Conservation (phyloP, 2,113 vertebrate genomes). For the Lepus timidus region DNA sequence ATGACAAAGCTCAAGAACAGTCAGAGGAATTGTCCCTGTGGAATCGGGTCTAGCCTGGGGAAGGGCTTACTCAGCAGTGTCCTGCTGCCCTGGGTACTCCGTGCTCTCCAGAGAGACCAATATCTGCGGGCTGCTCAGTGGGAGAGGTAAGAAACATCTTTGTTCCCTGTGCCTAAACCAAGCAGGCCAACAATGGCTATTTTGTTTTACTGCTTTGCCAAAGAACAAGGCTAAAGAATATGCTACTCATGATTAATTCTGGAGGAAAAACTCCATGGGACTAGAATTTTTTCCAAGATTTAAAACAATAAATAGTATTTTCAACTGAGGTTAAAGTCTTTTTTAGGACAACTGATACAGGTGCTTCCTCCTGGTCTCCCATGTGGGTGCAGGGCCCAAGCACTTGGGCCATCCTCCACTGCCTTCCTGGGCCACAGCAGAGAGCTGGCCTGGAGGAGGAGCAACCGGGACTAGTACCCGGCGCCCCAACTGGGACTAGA, state of each 20-base stretch:
- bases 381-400: too few relatives aligned
- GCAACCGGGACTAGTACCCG: too few relatives aligned
- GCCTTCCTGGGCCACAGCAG: too few relatives aligned
- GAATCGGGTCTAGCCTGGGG: conserved; percentile 33
- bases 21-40: conserved; percentile 68
- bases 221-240: conserved; percentile 73
- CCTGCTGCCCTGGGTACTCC: not conserved
- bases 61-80: conserved; percentile 72
- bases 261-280: conserved; percentile 65
- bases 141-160: conserved; percentile 56
- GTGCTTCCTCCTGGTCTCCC: too few relatives aligned
- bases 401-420: too few relatives aligned
- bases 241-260: conserved; percentile 75
- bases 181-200: conserved; percentile 63
- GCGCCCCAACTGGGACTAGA: too few relatives aligned
- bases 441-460: too few relatives aligned
- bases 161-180: conserved; percentile 64
- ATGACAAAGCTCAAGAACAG: conserved; percentile 63
- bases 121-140: conserved; percentile 19
- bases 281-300: conserved; percentile 72
- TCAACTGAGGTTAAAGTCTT: conserved; percentile 59
- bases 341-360: conserved; percentile 48
- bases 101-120: conserved; percentile 25
- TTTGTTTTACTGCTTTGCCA: conserved; percentile 78
- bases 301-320: conserved; percentile 75